A percentile compares a stretch with the other conserved stretches of the same genome.
Conservation (phyloP, 64 coral and sea anemone genomes). For the Hydrozoanthus tunicans region DNA sequence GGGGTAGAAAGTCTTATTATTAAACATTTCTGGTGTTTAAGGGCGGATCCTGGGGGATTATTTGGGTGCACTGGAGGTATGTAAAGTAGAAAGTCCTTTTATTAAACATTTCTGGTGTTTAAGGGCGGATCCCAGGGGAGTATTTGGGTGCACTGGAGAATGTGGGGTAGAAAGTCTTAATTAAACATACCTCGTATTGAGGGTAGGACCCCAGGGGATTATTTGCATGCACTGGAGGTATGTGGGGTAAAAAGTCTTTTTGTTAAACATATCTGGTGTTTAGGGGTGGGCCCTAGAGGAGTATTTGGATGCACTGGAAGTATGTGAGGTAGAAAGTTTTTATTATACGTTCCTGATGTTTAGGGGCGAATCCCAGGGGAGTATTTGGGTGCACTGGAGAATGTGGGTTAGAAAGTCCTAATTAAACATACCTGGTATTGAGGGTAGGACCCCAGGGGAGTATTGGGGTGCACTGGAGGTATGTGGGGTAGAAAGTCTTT, state of each 20-base stretch:
- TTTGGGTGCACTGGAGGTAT: not conserved
- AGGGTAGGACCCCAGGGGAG: no score
- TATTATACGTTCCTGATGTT: no score
- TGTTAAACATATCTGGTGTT: not conserved
- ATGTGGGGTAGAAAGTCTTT: not conserved
- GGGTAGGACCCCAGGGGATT: slow-evolving; percentile 45
- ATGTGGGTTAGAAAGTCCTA: not conserved
- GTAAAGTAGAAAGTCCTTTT: not conserved
- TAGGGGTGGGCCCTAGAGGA: not conserved
- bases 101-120: not conserved
- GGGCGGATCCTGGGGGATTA: no score
- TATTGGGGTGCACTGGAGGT: no score
- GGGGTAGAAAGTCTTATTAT: not conserved
- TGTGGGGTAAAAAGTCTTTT: not conserved
- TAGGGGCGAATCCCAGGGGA: not conserved
- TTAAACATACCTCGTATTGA: slow-evolving; percentile 41
- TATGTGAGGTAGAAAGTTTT: not conserved
- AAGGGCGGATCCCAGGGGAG: not conserved
- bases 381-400: not conserved
- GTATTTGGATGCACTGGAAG: not conserved
- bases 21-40: not conserved
- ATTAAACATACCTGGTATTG: not conserved
- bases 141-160: no score
- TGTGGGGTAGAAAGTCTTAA: no score
- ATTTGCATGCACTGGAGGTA: slow-evolving; percentile 18